Base-by-base conservation (phyloP, 2,797 vertebrate species). In the Lepilemur septentrionalis region DNA sequence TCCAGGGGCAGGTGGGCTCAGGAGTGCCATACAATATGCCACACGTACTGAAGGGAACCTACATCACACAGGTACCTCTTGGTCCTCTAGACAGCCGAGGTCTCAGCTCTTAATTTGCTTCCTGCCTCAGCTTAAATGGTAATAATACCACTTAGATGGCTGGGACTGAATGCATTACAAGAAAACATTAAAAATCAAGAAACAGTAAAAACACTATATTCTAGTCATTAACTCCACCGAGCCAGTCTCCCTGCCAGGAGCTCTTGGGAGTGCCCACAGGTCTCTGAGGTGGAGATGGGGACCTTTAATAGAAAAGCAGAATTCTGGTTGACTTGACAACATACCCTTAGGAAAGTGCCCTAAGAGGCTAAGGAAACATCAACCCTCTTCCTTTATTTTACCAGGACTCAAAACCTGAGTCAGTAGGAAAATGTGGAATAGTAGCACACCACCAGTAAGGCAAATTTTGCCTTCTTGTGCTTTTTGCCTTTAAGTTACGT, bases 251-350 rank as follows among this genome's bases (percentile, higher is more conserved):
- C 52, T 65, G 67, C 55, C 75, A 13, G 59, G 75, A 46, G 70
- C 95, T 67, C 91, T 15, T 46, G 93, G 88, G 96, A 95, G 55
- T 28, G 28, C 76, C 76, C 43, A 8, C 8, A 32, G 75, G 88
- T 41, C 93, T 91, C 96, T 1, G 2, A 38, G 95, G 94, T 55
- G 28, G 91, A 81, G 82, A 38, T 3, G 32, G 59, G 67, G 28
- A n/a, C 72, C 55, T 81, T 61, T 69, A 59, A 17, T 10, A 12
- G 85, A 85, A 76, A 78, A 69, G 48, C 78, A 61, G 50, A 72
- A 32, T 88, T 76, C 38, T 46, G 92, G 93, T 79, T 81, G 83
- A 50, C 97, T 65, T 94, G 95, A 91, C 95, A 91, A 94, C 96
- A 61, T 1, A 41, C 88, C 86, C 93, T 69, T 30, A 67, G 95